Base-by-base conservation (phyloP, 1,140 invertebrate genomes). In the Sinonovacula constricta region DNA sequence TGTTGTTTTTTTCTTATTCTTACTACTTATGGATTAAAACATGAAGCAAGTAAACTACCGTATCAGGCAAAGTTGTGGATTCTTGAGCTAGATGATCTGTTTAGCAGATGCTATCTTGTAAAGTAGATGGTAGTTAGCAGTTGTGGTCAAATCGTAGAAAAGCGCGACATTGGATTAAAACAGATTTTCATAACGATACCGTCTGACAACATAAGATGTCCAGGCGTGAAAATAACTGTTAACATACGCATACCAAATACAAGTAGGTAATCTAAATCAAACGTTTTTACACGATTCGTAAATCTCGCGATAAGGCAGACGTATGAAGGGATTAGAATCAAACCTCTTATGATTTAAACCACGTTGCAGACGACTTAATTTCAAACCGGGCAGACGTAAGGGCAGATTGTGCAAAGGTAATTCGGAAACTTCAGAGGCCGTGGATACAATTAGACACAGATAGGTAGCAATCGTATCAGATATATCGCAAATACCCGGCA, bases 251-350 rank as follows among this genome's bases (percentile, higher is more conserved):
- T 69, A 34, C 66, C 28, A 59, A 54, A n/a, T 54, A 70, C 69
- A 70, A 28, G 36, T 57, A 24, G 53, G 54, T 69, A 51, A 54
- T 57, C 12, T 62, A 57, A 78, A 78, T 78, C 75, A 60, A 49
- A 51, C 57, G 28, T 66, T 66, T 76, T 76, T 76, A 76, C 72
- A 76, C 72, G 66, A 34, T 67, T 54, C 67, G 59, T 76, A 76
- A 76, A 76, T 59, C 72, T 66, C 53, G 33, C 59, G 72, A 76
- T 76, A 76, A 76, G 59, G 59, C 22, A 28, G 31, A 24, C 45
- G 51, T 18, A 36, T 33, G 31, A 28, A 26, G 63, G 72, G 56
- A 66, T 76, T 76, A 76, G 56, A 39, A 57, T 57, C 66, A 67
- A 66, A 62, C 62, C 26, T 39, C 54, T 67, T 67, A 45, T n/a